Evolutionary conservation across 2,113 vertebrate species (phyloP), one percentile per base, ranked within the genome.

Genomic region (Gopherus evgoodei): DNA sequence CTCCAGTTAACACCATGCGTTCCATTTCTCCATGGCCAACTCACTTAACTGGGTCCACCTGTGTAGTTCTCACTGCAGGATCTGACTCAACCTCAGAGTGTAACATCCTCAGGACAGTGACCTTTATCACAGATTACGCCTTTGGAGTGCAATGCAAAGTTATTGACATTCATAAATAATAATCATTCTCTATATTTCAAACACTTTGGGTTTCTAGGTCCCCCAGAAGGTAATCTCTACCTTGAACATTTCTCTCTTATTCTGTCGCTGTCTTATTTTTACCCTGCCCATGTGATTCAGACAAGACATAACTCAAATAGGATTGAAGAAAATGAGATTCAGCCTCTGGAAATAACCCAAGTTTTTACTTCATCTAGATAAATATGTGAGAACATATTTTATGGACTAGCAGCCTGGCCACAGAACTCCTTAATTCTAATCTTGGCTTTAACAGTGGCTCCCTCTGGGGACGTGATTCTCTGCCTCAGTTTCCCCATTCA

Each of bases 361-460:
- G 38, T 25, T 42, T 38, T 22, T 29, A 8, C 4, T 31, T 49
- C 21, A 0, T 0, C 25, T 52, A 47, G 59, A 65, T 59, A 59
- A 59, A 29, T 65, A 16, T 16, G 31, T 35, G 59, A 65, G 59
- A 65, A 31, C 17, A 7, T 65, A 16, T 35, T 35, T 35, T 65
- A 13, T 17, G 31, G 31, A 1, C 5, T 1, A 54, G 31, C 22
- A 92, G 79, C 81, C 4, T 0, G 35, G 69, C 47, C 57, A 54
- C 10, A 27, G 69, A 13, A 38, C 2, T 8, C 79, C 11, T 10
- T n/a, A 31, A 42, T 62, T 5, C n/a, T n/a, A 29, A 35, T n/a
- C 38, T 79, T 59, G 47, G 7, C 72, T 35, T 14, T 17, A 65
- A 35, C 59, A 35, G 29, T 35, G 29, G 31, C 14, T 31, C 56